Percentiles rank a stretch among this genome's conserved stretches.
Conservation (phyloP, 2,888 invertebrate genomes). For the Mantis religiosa region DNA sequence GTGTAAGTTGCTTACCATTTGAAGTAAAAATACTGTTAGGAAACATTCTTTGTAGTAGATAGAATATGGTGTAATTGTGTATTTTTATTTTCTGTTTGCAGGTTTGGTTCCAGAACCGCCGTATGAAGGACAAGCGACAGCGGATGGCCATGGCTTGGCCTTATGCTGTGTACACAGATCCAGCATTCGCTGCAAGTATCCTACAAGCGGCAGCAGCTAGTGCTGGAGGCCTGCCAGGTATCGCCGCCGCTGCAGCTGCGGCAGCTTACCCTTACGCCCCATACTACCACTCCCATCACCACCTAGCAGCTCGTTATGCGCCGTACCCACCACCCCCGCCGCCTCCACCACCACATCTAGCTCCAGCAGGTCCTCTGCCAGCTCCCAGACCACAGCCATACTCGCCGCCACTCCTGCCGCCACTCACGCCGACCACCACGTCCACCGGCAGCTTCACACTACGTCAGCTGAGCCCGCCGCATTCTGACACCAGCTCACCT, state of each 20-base stretch:
- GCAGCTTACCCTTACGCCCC: slow-evolving; percentile 11
- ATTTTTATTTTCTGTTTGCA: slow-evolving; percentile 42
- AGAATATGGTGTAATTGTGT: too few relatives aligned
- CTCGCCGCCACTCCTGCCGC: slow-evolving; percentile 18
- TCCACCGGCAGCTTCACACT: background rate
- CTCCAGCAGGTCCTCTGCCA: background rate
- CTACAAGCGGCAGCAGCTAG: slow-evolving; percentile 63
- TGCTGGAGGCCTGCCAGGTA: slow-evolving; percentile 17
- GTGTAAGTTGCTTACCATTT: too few relatives aligned
- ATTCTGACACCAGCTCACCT: slow-evolving; percentile 1
- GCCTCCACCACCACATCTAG: slow-evolving; percentile 20
- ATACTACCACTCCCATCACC: slow-evolving; percentile 15
- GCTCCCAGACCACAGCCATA: slow-evolving; percentile 16
- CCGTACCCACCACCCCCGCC: slow-evolving; percentile 4
- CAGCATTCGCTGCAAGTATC: slow-evolving; percentile 87
- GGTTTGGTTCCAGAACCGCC: slow-evolving; percentile 97
- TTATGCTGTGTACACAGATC: slow-evolving; percentile 90
- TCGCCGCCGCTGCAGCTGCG: slow-evolving; percentile 23
- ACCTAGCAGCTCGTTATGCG: background rate
- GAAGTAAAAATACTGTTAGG: too few relatives aligned
- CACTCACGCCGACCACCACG: background rate
- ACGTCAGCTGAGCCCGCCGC: background rate
- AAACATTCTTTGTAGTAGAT: too few relatives aligned
- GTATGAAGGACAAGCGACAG: slow-evolving; percentile 97
- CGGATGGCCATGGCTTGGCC: slow-evolving; percentile 93